Base-by-base conservation (phyloP, 2,888 invertebrate species). In the Coleophora deauratella region DNA sequence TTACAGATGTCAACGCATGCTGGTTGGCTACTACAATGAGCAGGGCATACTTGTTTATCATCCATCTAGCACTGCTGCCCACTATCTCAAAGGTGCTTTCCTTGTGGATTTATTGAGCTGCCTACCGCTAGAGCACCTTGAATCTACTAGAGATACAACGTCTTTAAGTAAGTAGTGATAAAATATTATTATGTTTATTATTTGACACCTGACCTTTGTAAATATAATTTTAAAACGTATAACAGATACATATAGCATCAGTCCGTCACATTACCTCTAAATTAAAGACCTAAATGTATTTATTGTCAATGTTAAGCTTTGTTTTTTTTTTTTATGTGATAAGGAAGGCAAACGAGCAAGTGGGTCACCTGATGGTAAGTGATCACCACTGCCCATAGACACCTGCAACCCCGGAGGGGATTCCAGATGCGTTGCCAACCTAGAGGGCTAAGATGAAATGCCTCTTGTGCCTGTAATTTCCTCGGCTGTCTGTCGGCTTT, bases 31-130 rank as follows among this genome's bases (percentile, higher is more conserved):
- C 44, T 80, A 62, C 57, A 72, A 73, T 41, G 62, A 63, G 1
- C 51, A 51, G 0, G 76, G 78, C 0, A 59, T 76, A 15, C 55
- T 80, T 40, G 66, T 80, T n/a, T 76, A 72, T 46, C 80, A 80
- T 35, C 80, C 80, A 1, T 55, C 63, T 6, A 78, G 74, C 46
- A 78, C 79, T 0, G 72, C 78, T 0, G 69, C 70, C 0, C 64
- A 78, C 43, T 80, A 80, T 39, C 36, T 78, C 9, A 69, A 62
- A 27, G 75, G 79, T 0, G 62, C 72, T 0, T 80, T 78, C 45
- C 44, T 72, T 9, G 45, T 62, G 0, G 80, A 80, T 41, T 39
- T 78, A 1, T 47, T 78, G 1, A 72, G 57, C 0, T 72, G 72
- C 27, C 40, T 77, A 1, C 61, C 75, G 0, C 41, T 78, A 9